Base-by-base conservation (phyloP, 2,113 vertebrate species). In the western clawed frog (Xenopus tropicalis) region DNA sequence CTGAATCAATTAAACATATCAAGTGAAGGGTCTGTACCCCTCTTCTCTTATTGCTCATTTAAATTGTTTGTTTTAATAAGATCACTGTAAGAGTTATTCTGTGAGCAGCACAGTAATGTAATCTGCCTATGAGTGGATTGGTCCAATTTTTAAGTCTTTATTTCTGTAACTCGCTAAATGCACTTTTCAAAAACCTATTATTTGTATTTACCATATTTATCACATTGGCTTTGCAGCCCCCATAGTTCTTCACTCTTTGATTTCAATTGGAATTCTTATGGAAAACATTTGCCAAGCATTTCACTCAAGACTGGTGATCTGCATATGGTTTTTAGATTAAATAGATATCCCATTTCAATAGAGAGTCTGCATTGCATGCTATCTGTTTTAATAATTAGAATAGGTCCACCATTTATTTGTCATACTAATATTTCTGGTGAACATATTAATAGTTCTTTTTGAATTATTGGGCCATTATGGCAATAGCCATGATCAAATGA, bases 101-200 rank as follows among this genome's bases (percentile, higher is more conserved):
- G 12, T 48, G 46, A 14, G 46, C 46, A 48, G 46, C 16, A 48
- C 29, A 37, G 2, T 37, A 48, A 48, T 46, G 10, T 17, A 48
- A 14, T 46, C 44, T 48, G 46, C 13, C 46, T 48, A 14, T 13
- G 14, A 48, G 14, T 48, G 29, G 1, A 54, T 20, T n/a, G 14
- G 52, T n/a, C 19, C 52, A 54, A 9, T n/a, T 54, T 54, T 17
- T 54, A 17, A n/a, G 1, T 54, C 8, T 17, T 82, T 82, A 73
- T 57, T 83, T 79, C 77, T 56, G 1, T 83, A 87, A 86, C 84
- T 85, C 80, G 59, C 80, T 83, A 29, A 81, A 85, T 83, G 78
- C 65, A 82, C 20, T 77, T 66, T 74, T 85, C 81, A 87, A 89
- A 83, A 77, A 68, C 61, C 79, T 85, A 74, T 90, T 83, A 71